These are phyloP conservation scores for Nanorana parkeri DNA, from an alignment of 2,113 vertebrate species.

Conservation along the genomic window DNA sequence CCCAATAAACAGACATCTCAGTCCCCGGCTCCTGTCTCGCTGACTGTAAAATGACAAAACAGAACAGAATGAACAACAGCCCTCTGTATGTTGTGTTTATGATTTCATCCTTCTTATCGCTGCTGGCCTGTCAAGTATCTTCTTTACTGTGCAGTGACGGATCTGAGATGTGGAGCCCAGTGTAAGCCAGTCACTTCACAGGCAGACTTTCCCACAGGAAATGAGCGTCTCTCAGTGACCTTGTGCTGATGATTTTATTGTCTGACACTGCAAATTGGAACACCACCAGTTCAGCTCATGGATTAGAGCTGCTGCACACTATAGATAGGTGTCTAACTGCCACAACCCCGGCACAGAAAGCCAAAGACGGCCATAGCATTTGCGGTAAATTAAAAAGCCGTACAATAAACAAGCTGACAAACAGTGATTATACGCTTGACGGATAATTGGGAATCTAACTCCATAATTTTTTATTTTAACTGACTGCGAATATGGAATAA, in stretches of 20 bases:
- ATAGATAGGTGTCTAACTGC: slow-evolving; percentile 54
- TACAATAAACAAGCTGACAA: slow-evolving; percentile 7
- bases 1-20: neutral
- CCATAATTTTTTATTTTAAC: too few species aligned
- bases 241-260: slow-evolving; percentile 64
- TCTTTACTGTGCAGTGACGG: slow-evolving; percentile 48
- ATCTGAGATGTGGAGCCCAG: slow-evolving; percentile 20
- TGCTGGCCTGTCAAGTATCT: slow-evolving; percentile 51
- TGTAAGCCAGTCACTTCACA: slow-evolving; percentile 30
- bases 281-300: slow-evolving; percentile 59
- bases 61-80: slow-evolving; percentile 11
- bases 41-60: slow-evolving; percentile 19
- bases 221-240: slow-evolving; percentile 57
- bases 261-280: slow-evolving; percentile 55
- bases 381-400: slow-evolving; percentile 22
- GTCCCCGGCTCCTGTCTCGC: neutral
- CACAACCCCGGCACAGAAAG: neutral
- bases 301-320: slow-evolving; percentile 32
- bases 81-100: slow-evolving; percentile 1
- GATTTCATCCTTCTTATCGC: slow-evolving; percentile 56
- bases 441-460: neutral
- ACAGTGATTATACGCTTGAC: neutral
- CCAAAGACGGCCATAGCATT: neutral
- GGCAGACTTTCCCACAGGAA: slow-evolving; percentile 62
- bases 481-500: too few species aligned